Evolutionary conservation across 2,888 invertebrate species (phyloP).

Genomic region (Sipha maydis): DNA sequence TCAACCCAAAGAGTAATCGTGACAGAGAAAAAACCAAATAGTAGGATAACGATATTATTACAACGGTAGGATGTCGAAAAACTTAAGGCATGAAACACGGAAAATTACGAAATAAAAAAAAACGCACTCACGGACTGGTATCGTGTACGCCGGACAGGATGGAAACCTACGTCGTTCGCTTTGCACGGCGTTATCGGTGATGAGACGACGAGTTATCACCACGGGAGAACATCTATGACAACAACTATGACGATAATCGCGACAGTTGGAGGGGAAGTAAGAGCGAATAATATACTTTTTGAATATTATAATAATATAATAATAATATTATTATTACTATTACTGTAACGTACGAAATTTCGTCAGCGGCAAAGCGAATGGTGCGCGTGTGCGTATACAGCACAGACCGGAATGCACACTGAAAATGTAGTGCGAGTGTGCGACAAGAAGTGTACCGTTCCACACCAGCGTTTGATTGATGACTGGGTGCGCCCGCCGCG

Average conservation of each 20-base stretch:
- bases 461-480: slow-evolving; percentile 52
- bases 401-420: slow-evolving; percentile 37
- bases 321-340: background rate
- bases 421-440: background rate
- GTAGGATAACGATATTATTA: background rate
- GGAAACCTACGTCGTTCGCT: background rate
- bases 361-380: background rate
- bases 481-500: slow-evolving; percentile 53
- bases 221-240: background rate
- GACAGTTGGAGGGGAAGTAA: background rate
- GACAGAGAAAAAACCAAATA: too few relatives aligned
- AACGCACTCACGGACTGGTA: background rate
- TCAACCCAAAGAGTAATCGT: too few relatives aligned
- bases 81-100: background rate
- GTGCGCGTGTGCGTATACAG: background rate
- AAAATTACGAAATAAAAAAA: background rate
- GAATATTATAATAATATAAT: too few relatives aligned
- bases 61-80: background rate
- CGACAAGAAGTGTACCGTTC: slow-evolving; percentile 23
- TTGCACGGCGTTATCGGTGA: background rate
- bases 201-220: background rate
- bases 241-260: background rate
- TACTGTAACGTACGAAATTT: too few relatives aligned
- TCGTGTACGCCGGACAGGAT: background rate
- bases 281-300: background rate